phyloP scores from a whole-genome alignment of 2,113 vertebrate genomes.

The Sorex araneus region DNA sequence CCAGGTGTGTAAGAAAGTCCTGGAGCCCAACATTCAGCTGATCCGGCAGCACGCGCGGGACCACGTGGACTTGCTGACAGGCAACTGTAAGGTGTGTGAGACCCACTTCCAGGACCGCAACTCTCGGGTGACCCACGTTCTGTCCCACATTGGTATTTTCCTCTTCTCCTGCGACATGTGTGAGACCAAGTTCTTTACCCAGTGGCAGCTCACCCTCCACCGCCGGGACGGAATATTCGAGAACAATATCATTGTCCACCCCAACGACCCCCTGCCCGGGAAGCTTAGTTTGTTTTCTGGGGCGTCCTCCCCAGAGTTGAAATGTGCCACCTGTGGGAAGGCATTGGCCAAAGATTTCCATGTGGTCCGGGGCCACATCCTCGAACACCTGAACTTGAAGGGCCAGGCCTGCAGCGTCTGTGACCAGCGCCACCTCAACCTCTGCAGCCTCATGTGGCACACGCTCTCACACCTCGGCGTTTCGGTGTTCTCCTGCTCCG shows the following conservation, averaged over 20 bases:
- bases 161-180: constrained; percentile 98
- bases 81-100: constrained; percentile 93
- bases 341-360: constrained; percentile 95
- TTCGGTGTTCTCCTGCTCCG: constrained; percentile 94
- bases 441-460: constrained; percentile 97
- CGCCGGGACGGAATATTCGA: constrained; percentile 91
- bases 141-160: constrained; percentile 95
- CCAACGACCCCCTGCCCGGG: constrained; percentile 85
- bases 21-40: constrained; percentile 93
- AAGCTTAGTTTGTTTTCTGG: constrained; percentile 86
- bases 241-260: constrained; percentile 91
- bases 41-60: constrained; percentile 93
- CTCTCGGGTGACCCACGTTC: constrained; percentile 91
- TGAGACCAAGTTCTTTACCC: constrained; percentile 95
- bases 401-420: constrained; percentile 94
- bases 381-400: constrained; percentile 93
- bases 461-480: constrained; percentile 93
- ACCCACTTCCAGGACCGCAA: constrained; percentile 93
- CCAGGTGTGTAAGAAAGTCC: constrained; percentile 92
- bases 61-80: constrained; percentile 92
- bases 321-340: constrained; percentile 92
- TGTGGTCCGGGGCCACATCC: constrained; percentile 92
- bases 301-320: constrained; percentile 86
- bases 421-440: constrained; percentile 92
- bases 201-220: constrained; percentile 94